Conservation (phyloP, 2,888 invertebrate genomes). For the Unio pictorum region DNA sequence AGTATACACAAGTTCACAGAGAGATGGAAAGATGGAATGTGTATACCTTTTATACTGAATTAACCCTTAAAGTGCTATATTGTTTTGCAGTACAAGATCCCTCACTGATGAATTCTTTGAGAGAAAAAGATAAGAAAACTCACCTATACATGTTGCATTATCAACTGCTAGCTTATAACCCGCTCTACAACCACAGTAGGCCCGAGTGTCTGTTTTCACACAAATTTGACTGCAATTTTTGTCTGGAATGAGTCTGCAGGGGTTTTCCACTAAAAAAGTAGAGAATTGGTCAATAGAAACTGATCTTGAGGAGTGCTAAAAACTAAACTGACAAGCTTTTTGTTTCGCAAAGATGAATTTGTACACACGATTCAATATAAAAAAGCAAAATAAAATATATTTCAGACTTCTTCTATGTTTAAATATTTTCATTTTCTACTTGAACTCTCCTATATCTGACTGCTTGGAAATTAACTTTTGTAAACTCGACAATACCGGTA, state of each 20-base stretch:
- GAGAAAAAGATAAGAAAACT: background rate
- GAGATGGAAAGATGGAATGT: background rate
- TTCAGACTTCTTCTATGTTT: too few relatives aligned
- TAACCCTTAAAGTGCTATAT: background rate
- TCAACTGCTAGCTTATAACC: slow-evolving; percentile 47
- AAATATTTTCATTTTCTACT: too few relatives aligned
- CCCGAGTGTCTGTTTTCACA: slow-evolving; percentile 8
- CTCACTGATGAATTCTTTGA: too few relatives aligned
- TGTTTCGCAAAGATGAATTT: too few relatives aligned
- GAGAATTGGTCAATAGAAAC: background rate
- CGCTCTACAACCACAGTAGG: slow-evolving; percentile 79
- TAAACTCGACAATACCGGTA: too few relatives aligned
- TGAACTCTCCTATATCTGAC: too few relatives aligned
- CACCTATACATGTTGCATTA: slow-evolving; percentile 39
- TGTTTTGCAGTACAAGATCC: too few relatives aligned
- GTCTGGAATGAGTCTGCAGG: slow-evolving; percentile 19
- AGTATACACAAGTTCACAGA: background rate
- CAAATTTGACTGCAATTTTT: slow-evolving; percentile 28
- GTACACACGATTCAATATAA: too few relatives aligned
- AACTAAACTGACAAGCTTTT: too few relatives aligned
- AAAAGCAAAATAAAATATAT: too few relatives aligned
- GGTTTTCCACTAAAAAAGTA: slow-evolving; percentile 19
- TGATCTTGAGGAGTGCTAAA: too few relatives aligned
- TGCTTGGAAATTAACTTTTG: too few relatives aligned
- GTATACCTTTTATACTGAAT: background rate